Evolutionary conservation across 1,140 invertebrate species (phyloP).

Genomic region (Conopomorpha cramerella): DNA sequence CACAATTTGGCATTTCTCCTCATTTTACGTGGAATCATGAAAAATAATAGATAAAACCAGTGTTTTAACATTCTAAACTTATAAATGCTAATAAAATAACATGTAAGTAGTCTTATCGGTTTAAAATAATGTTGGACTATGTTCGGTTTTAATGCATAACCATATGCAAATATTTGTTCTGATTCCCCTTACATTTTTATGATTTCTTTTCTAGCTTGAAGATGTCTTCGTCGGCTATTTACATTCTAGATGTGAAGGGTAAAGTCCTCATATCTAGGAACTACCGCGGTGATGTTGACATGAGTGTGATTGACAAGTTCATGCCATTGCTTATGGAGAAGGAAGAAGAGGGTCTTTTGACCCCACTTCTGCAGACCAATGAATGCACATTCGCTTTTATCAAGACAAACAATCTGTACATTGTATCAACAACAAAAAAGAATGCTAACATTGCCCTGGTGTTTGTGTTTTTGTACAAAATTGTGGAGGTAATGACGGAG

Average conservation of each 20-base stretch:
- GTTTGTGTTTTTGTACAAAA: constrained; percentile 97
- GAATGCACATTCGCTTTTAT: constrained; percentile 97
- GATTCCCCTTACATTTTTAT: too few species aligned
- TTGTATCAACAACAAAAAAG: constrained; percentile 96
- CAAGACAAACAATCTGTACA: constrained; percentile 98
- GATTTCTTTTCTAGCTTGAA: constrained; percentile 24
- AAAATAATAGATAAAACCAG: too few species aligned
- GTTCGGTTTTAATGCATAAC: too few species aligned
- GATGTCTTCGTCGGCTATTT: constrained; percentile 93
- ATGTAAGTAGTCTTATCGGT: too few species aligned
- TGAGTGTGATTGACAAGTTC: constrained; percentile 97
- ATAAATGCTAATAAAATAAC: too few species aligned
- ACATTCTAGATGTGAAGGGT: constrained; percentile 97
- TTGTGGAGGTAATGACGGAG: constrained; percentile 96
- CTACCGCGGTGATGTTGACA: constrained; percentile 97
- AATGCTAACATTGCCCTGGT: constrained; percentile 97
- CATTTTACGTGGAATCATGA: too few species aligned
- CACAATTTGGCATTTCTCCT: too few species aligned
- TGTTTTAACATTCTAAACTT: too few species aligned
- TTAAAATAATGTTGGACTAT: too few species aligned
- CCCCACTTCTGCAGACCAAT: constrained; percentile 88
- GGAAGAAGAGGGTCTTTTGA: constrained; percentile 94
- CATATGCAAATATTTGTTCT: too few species aligned
- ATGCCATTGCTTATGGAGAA: constrained; percentile 98
- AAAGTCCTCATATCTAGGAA: constrained; percentile 98